Evolutionary conservation across 2,888 invertebrate species (phyloP), one percentile per base, ranked within the genome.

Genomic region (Pachliopta kotzebuea): DNA sequence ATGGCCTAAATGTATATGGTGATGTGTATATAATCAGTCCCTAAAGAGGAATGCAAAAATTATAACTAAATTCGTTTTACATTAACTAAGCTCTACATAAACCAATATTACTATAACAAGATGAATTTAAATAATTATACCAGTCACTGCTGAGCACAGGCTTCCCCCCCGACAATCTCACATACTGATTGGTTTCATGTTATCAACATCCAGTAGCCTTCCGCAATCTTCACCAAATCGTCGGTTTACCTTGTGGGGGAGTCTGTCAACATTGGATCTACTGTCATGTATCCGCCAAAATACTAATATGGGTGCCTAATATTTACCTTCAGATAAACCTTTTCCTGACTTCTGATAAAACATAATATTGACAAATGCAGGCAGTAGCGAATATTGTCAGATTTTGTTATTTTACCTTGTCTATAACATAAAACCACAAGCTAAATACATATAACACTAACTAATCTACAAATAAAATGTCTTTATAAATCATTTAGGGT

Each of bases 401-500:
- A 23, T n/a, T 54, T 56, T 21, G 4, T 20, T 8, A 11, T 11
- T 56, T 23, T 18, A 18, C 21, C 56, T 21, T 45, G 37, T 42
- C 21, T 21, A n/a, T 55, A 55, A 24, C 11, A 21, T 42, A 54
- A 6, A 45, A 45, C 4, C 6, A 45, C 45, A 45, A 18, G 45
- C 45, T 45, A 45, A 45, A 60, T 20, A 61, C 45, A 56, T 29
- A 18, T 20, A 37, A 60, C 59, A 63, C 49, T 55, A 31, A 45
- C 54, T 59, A 57, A 45, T 56, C n/a, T 63, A 58, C 57, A 62
- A 70, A 69, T 67, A 70, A 73, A 73, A 70, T 77, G 75, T 77
- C 76, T 77, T 78, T 45, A 67, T 70, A 68, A 70, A 71, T 70
- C 45, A 71, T 70, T 70, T 76, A 76, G 68, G 50, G 63, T 69